Evolutionary conservation across 1,140 invertebrate species (phyloP), one percentile per base, ranked within the genome.

Genomic region (Trinorchestia longiramus): DNA sequence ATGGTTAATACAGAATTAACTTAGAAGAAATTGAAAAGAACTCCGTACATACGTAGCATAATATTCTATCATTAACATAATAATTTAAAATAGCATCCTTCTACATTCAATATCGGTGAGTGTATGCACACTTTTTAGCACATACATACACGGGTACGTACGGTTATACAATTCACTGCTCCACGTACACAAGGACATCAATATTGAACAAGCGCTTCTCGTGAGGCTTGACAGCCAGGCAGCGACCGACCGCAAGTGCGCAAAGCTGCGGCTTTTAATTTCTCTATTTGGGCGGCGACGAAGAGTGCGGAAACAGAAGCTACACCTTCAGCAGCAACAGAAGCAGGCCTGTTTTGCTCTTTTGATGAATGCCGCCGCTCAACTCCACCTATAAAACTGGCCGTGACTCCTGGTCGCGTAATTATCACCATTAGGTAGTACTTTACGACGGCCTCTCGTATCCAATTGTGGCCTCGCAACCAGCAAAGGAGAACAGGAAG

Each of bases 351-450:
- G 36, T 43, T 94, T 94, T 44, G 92, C 92, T 0, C 43, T 47
- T 94, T 94, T 94, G 92, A 94, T 45, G 92, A 19, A 94, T 47
- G 92, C 92, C 92, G 92, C 92, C 44, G 36, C 92, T 94, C 92
- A 44, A 94, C 92, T 94, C 92, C 41, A 94, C 45, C 92, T 94
- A 94, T 94, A 94, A 94, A 94, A 94, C 43, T 94, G 43, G 92
- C 92, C 92, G 92, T 94, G 92, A 94, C 92, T 94, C 41, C 92
- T 94, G 92, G 43, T 94, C 92, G 41, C 19, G 44, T 40, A 94
- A 94, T 94, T 94, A 94, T 94, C 92, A 94, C 92, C 92, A 94
- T 94, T 94, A 94, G 92, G 92, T 94, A 44, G 92, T 94, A 94
- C 43, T 94, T 94, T 94, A 94, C 92, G 92, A 47, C 92, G 8